phyloP scores from a whole-genome alignment of 2,797 vertebrate genomes.

The Thamnophis elegans region DNA sequence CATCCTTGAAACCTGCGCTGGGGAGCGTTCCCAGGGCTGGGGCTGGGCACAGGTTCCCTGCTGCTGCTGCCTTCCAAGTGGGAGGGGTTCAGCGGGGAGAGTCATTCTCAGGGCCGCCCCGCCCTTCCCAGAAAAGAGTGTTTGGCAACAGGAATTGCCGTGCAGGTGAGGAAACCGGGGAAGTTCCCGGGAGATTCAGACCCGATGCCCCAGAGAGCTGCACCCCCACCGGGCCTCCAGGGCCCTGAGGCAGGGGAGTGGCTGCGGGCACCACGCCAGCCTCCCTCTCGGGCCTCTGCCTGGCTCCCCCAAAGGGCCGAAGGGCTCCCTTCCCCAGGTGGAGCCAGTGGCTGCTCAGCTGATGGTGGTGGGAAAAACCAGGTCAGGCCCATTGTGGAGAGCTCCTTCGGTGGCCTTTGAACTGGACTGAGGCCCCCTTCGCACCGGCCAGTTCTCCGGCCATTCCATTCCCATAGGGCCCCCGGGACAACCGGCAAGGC shows the following conservation, averaged over 20 bases:
- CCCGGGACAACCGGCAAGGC: accelerated
- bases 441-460: not conserved
- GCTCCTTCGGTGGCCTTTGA: not conserved
- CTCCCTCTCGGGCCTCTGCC: too few relatives aligned
- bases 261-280: too few relatives aligned
- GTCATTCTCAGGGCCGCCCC: not conserved
- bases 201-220: not conserved
- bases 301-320: not conserved
- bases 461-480: not conserved
- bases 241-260: not conserved
- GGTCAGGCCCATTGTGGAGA: not conserved
- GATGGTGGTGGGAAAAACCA: not conserved
- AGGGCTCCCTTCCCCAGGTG: not conserved
- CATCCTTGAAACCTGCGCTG: not conserved
- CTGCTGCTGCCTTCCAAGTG: not conserved
- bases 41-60: not conserved
- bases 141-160: not conserved
- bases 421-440: not conserved
- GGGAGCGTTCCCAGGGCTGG: conserved; percentile 14
- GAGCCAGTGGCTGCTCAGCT: not conserved
- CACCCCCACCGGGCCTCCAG: not conserved
- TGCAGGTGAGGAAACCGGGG: accelerated
- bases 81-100: not conserved
- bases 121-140: not conserved
- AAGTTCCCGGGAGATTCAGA: not conserved